These are phyloP conservation scores for Battus philenor DNA, from an alignment of 1,140 invertebrate species.

Conservation along the genomic window DNA sequence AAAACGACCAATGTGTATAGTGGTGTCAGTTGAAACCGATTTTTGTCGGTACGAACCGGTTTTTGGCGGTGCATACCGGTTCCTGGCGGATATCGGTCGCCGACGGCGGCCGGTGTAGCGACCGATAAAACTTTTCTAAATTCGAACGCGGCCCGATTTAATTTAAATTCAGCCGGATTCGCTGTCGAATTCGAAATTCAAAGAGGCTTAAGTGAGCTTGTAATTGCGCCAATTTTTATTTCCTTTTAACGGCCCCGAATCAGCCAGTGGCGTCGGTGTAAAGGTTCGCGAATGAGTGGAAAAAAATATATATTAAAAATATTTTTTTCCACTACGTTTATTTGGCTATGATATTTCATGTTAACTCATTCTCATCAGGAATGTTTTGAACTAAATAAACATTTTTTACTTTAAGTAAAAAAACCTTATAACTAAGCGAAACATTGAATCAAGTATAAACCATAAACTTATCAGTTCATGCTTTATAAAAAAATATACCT, in stretches of 20 bases:
- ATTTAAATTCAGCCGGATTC: conserved; percentile 12
- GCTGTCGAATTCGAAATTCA: conserved; percentile 8
- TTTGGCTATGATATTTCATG: too few species aligned
- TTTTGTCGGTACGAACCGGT: conserved; percentile 7
- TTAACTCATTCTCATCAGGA: too few species aligned
- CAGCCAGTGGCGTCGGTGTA: background rate
- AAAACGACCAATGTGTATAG: background rate
- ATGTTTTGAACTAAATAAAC: too few species aligned
- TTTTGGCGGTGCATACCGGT: background rate
- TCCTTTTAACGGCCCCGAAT: conserved; percentile 1
- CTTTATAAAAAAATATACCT: too few species aligned
- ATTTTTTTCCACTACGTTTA: too few species aligned
- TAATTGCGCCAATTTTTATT: conserved; percentile 9
- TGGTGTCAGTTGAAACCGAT: conserved; percentile 1
- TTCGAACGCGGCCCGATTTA: conserved; percentile 11
- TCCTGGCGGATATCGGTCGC: background rate
- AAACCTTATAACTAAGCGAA: too few species aligned
- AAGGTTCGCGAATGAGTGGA: background rate
- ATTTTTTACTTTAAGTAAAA: too few species aligned
- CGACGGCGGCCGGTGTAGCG: conserved; percentile 5
- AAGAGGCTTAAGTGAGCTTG: conserved; percentile 3
- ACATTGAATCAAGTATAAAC: too few species aligned
- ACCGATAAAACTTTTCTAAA: conserved; percentile 7
- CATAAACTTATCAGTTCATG: too few species aligned
- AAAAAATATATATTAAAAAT: too few species aligned